phyloP scores from a whole-genome alignment of 2,888 invertebrate genomes.

The Plusia festucae region DNA sequence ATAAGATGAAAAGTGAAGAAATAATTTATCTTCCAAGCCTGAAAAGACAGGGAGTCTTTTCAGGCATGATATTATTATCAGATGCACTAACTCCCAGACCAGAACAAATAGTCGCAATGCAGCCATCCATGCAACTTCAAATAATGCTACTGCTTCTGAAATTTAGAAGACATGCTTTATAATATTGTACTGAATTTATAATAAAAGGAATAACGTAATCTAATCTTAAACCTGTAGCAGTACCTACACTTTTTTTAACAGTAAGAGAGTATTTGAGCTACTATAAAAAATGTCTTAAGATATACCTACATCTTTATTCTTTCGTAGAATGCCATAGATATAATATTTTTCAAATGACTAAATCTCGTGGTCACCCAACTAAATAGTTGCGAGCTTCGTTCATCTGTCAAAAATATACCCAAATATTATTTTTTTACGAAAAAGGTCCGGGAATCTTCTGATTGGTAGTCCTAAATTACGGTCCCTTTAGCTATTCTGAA shows the following conservation, averaged over 20 bases:
- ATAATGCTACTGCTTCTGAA: background rate
- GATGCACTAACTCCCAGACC: constrained; percentile 4
- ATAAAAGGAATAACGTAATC: too few relatives aligned
- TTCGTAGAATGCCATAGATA: background rate
- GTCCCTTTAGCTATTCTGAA: constrained; percentile 23
- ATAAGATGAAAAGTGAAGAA: background rate
- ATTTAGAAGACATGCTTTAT: too few relatives aligned
- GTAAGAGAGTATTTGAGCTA: too few relatives aligned
- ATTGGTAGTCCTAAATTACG: constrained; percentile 41
- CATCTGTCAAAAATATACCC: constrained; percentile 55
- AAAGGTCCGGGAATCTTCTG: constrained; percentile 58
- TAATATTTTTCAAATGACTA: background rate
- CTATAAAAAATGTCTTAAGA: too few relatives aligned
- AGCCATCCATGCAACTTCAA: background rate
- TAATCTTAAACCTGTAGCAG: too few relatives aligned
- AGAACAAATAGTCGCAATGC: background rate
- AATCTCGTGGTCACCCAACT: constrained; percentile 25
- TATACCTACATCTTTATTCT: too few relatives aligned
- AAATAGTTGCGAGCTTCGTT: constrained; percentile 48
- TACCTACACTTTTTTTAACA: too few relatives aligned
- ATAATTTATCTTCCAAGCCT: background rate
- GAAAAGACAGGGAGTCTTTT: too few relatives aligned
- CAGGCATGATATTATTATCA: constrained; percentile 4
- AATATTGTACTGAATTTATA: too few relatives aligned
- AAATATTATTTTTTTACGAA: constrained; percentile 57